Percentiles rank a stretch among this genome's conserved stretches.
Evolutionary conservation across 2,888 invertebrate genomes (phyloP).

Genomic region (Xestoiulus laeticollis): DNA sequence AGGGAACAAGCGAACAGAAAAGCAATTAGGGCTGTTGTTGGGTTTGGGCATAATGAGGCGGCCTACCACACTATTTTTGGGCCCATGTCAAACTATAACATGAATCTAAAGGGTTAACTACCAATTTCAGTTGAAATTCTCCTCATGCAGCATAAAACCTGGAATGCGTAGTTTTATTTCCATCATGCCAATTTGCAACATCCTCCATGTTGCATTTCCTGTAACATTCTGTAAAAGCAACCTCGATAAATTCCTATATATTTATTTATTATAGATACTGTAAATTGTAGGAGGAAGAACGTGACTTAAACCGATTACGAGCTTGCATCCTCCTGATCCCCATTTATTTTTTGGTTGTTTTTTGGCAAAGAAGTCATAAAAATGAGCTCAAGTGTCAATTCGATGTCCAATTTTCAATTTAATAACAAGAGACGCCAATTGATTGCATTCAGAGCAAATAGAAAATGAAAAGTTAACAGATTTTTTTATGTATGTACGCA

Average conservation of each 20-base stretch:
- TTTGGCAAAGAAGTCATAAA: not conserved
- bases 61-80: too few species aligned
- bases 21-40: too few species aligned
- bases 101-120: too few species aligned
- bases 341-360: not conserved
- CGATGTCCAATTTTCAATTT: not conserved
- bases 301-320: not conserved
- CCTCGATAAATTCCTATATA: not conserved
- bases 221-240: not conserved
- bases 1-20: too few species aligned
- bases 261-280: not conserved
- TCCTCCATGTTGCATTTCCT: not conserved
- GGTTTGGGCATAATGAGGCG: too few species aligned
- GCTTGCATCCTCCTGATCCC: not conserved
- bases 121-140: not conserved
- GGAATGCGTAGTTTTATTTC: not conserved
- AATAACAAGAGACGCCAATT: not conserved
- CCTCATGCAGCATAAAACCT: not conserved
- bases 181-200: conserved; percentile 1
- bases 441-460: conserved; percentile 15
- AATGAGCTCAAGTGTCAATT: conserved; percentile 27
- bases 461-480: conserved; percentile 39
- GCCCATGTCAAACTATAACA: too few species aligned
- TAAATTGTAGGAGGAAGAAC: not conserved
- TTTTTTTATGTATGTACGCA: not conserved